phyloP scores from a whole-genome alignment of 2,113 vertebrate genomes.

The Tichodroma muraria region DNA sequence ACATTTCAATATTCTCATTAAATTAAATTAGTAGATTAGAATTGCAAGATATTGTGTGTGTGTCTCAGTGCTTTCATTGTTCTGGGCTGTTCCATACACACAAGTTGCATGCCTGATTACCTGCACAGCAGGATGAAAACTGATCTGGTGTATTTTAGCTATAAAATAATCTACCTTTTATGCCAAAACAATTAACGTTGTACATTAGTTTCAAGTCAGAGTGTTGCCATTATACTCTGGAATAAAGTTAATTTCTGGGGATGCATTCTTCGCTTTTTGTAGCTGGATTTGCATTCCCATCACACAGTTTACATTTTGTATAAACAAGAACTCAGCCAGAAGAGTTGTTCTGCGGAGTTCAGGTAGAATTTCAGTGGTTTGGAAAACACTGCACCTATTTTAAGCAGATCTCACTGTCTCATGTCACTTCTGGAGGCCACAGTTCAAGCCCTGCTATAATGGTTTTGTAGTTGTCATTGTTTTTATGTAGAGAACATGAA shows the following conservation, averaged over 20 bases:
- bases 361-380: not conserved
- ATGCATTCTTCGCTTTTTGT: not conserved
- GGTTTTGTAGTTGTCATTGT: not conserved
- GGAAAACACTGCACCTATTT: fast-evolving
- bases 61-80: not conserved
- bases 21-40: conserved; percentile 11
- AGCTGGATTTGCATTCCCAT: not conserved
- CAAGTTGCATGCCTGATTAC: conserved; percentile 29
- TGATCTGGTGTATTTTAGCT: conserved; percentile 39
- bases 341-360: not conserved
- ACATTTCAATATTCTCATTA: not conserved
- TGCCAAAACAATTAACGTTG: conserved; percentile 44
- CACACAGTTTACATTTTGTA: not conserved
- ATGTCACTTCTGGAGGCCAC: not conserved
- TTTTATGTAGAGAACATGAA: not conserved
- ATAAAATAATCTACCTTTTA: conserved; percentile 37
- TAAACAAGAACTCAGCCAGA: not conserved
- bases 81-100: not conserved
- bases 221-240: not conserved
- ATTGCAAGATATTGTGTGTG: not conserved
- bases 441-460: fast-evolving
- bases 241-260: not conserved
- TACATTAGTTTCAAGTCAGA: conserved; percentile 15
- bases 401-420: not conserved
- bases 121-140: conserved; percentile 42